Evolutionary conservation across 2,888 invertebrate genomes (phyloP).

Genomic region (Synergus umbraculus): DNA sequence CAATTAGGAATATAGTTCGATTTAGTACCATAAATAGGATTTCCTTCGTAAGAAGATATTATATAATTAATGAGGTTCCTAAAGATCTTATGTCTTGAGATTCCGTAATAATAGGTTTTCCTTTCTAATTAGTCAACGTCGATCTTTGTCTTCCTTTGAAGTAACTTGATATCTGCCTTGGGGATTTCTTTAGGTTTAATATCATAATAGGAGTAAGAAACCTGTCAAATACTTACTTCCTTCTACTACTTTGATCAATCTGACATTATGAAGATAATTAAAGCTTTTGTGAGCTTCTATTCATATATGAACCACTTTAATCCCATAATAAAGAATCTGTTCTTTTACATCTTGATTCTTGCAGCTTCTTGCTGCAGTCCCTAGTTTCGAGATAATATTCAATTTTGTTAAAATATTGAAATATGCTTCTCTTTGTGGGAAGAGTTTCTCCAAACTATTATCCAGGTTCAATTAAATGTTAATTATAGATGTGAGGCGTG

Average conservation of each 20-base stretch:
- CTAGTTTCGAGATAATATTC: neutral
- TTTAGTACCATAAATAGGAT: neutral
- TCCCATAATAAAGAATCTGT: neutral
- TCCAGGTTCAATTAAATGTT: neutral
- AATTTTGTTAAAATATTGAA: neutral
- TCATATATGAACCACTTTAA: too few species aligned
- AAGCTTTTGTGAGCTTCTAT: neutral
- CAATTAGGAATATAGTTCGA: neutral
- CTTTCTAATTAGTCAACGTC: neutral
- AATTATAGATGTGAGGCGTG: neutral
- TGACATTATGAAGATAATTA: neutral
- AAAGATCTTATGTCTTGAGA: neutral
- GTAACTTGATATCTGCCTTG: neutral
- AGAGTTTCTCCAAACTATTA: neutral
- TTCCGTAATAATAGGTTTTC: neutral
- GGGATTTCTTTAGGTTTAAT: neutral
- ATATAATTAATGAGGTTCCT: neutral
- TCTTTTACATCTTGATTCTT: neutral
- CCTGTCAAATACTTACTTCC: neutral
- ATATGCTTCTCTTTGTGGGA: neutral
- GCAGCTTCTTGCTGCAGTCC: neutral
- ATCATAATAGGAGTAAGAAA: neutral
- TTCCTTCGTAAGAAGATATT: neutral
- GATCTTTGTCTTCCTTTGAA: neutral
- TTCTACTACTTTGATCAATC: neutral